phyloP scores from a whole-genome alignment of 1,140 invertebrate genomes.

The Pachypsylla venusta region DNA sequence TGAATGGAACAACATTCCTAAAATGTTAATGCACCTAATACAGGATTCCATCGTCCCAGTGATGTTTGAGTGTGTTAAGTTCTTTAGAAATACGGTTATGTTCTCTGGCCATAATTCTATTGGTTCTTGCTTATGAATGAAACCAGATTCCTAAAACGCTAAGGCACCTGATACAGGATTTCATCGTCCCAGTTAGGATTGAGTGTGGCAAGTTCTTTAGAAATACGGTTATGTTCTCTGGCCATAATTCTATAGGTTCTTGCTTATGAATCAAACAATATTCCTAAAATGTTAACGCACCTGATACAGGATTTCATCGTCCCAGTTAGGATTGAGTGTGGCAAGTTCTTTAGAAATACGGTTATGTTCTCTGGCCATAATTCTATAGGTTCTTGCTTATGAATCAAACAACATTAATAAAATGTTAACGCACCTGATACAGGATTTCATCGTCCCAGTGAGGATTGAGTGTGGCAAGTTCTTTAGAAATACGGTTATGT shows the following conservation, averaged over 20 bases:
- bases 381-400: too few species aligned
- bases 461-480: conserved; percentile 57
- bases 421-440: conserved; percentile 50
- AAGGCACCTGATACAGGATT: conserved; percentile 67
- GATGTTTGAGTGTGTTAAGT: conserved; percentile 66
- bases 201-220: conserved; percentile 52
- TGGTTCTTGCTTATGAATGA: conserved; percentile 52
- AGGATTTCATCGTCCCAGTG: conserved; percentile 75
- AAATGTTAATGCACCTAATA: conserved; percentile 51
- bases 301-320: conserved; percentile 73
- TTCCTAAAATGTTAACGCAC: conserved; percentile 33
- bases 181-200: conserved; percentile 95
- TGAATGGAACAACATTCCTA: neutral
- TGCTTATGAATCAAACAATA: too few species aligned
- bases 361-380: conserved; percentile 64
- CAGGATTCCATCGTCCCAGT: conserved; percentile 87
- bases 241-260: too few species aligned
- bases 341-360: conserved; percentile 55
- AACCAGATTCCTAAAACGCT: neutral
- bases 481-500: conserved; percentile 73
- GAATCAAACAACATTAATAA: too few species aligned
- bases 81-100: conserved; percentile 71
- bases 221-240: conserved; percentile 72
- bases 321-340: conserved; percentile 71
- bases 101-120: conserved; percentile 77